These are phyloP conservation scores for Apeira syringaria DNA, from an alignment of 2,888 invertebrate genomes.

Conservation along the genomic window DNA sequence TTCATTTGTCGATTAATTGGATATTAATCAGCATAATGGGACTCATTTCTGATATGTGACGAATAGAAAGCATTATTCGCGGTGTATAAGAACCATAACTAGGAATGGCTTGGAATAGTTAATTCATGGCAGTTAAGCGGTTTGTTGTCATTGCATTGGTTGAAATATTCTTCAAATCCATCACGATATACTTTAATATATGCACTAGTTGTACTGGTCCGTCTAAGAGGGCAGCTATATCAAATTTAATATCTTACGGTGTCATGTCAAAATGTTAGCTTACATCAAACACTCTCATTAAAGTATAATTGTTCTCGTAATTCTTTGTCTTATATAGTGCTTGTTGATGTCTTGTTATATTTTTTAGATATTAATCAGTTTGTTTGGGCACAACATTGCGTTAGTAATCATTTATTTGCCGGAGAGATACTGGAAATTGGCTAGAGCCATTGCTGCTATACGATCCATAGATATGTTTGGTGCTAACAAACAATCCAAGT, in stretches of 20 bases:
- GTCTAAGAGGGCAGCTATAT: neutral
- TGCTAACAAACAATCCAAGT: constrained; percentile 15
- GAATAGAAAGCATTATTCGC: neutral
- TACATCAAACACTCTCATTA: constrained; percentile 16
- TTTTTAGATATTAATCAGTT: constrained; percentile 44
- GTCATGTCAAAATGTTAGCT: neutral
- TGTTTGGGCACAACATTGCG: constrained; percentile 46
- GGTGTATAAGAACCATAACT: constrained; percentile 5
- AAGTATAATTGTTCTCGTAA: constrained; percentile 8
- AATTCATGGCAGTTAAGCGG: constrained; percentile 14
- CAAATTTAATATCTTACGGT: neutral
- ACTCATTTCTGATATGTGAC: constrained; percentile 7
- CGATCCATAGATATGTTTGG: constrained; percentile 2
- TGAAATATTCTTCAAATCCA: constrained; percentile 10
- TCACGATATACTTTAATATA: constrained; percentile 18
- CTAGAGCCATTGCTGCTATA: neutral
- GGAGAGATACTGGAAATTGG: constrained; percentile 1
- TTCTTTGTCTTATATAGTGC: constrained; percentile 33
- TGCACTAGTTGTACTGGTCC: constrained; percentile 18
- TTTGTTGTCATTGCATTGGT: constrained; percentile 24
- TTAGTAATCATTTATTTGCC: neutral
- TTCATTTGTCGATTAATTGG: constrained; percentile 19
- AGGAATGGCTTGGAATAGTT: constrained; percentile 26
- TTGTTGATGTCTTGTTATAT: constrained; percentile 52
- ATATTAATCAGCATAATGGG: constrained; percentile 19